Evolutionary conservation across 2,888 invertebrate species (phyloP).

Genomic region (Nebria salina): DNA sequence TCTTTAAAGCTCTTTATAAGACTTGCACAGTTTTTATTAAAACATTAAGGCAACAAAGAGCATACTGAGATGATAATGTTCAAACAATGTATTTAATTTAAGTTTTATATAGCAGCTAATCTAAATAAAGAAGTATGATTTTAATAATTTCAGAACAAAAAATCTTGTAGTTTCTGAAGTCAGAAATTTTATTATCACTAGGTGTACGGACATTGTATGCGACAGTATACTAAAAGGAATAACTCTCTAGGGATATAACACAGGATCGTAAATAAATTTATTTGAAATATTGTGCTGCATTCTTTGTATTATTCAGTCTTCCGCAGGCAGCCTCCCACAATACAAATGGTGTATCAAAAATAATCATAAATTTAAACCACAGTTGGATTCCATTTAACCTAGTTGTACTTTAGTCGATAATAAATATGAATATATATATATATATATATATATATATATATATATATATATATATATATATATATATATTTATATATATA

Average conservation of each 20-base stretch:
- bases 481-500: no score
- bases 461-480: no score
- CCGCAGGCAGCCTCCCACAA: neutral
- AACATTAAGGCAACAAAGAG: no score
- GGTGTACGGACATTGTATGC: neutral
- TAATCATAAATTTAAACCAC: neutral
- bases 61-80: no score
- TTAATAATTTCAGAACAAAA: neutral
- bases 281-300: slow-evolving; percentile 1
- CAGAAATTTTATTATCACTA: neutral
- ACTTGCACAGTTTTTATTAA: no score
- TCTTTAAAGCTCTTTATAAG: no score
- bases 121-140: neutral
- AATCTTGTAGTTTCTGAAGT: neutral
- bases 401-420: neutral
- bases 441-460: neutral
- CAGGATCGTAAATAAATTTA: neutral
- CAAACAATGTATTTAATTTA: no score
- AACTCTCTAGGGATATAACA: neutral
- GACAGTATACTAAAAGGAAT: neutral
- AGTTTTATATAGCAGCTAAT: no score
- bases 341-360: neutral
- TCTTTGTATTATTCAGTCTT: neutral
- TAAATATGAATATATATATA: neutral
- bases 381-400: neutral